Percentiles rank a stretch among this genome's conserved stretches.
These are phyloP conservation scores for Polypedilum pembai DNA, from an alignment of 1,140 invertebrate species.

Conservation along the genomic window DNA sequence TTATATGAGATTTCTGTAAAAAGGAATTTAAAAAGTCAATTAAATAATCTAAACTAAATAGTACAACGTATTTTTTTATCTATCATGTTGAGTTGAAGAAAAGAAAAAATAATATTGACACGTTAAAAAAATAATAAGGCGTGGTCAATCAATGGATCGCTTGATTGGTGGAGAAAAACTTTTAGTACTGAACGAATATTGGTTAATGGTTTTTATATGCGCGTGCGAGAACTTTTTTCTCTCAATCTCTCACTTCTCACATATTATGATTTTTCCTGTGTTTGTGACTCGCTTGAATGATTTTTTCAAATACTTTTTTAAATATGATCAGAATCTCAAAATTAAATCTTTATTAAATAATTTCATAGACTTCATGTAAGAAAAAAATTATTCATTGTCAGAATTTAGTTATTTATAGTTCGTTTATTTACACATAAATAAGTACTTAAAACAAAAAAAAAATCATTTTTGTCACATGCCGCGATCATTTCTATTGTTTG, in stretches of 20 bases:
- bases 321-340: neutral
- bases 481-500: slow-evolving; percentile 27
- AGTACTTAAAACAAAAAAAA: neutral
- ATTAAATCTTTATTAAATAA: neutral
- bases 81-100: neutral
- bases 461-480: slow-evolving; percentile 24
- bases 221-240: neutral
- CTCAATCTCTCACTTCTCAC: slow-evolving; percentile 10
- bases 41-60: too few species aligned
- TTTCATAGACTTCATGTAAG: neutral
- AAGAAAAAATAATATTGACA: neutral
- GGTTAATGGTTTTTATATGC: neutral
- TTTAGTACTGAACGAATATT: slow-evolving; percentile 13
- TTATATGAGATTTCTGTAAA: too few species aligned
- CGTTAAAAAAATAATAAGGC: neutral
- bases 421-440: slow-evolving; percentile 4
- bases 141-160: neutral
- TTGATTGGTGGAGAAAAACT: neutral
- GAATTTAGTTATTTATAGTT: slow-evolving; percentile 13
- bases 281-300: neutral
- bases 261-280: neutral
- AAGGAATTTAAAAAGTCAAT: too few species aligned
- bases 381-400: neutral
- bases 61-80: too few species aligned
- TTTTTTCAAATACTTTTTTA: too few species aligned